Conservation (phyloP, 2,113 vertebrate genomes). For the Bufo gargarizans region DNA sequence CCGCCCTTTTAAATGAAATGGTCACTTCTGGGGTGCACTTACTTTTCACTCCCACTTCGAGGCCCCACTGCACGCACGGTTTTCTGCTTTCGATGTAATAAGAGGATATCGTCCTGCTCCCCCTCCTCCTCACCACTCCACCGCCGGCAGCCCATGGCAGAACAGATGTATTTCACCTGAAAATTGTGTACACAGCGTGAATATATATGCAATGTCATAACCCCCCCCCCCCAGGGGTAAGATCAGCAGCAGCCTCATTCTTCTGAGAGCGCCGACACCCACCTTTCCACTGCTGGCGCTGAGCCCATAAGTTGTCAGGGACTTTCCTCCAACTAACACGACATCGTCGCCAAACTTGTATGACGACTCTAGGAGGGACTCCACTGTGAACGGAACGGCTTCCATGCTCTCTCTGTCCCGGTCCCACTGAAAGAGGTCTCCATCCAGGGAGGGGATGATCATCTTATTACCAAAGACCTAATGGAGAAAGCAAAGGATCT, state of each 20-base stretch:
- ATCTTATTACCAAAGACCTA: conserved; percentile 97
- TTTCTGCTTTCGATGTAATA: conserved; percentile 94
- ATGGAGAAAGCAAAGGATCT: background rate
- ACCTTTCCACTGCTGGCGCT: conserved; percentile 94
- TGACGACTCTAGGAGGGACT: conserved; percentile 95
- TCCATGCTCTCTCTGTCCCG: conserved; percentile 95
- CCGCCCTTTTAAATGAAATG: too few species aligned
- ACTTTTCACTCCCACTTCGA: conserved; percentile 94
- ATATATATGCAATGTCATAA: background rate
- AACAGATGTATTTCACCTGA: conserved; percentile 95
- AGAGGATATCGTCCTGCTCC: conserved; percentile 85
- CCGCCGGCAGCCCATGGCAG: conserved; percentile 87
- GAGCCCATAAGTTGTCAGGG: conserved; percentile 91
- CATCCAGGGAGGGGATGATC: conserved; percentile 97
- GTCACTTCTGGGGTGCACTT: conserved; percentile 61
- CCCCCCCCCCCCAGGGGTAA: background rate
- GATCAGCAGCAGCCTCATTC: background rate
- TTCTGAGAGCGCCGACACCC: background rate
- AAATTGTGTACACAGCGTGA: background rate
- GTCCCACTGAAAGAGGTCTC: conserved; percentile 97
- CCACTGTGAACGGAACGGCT: conserved; percentile 94
- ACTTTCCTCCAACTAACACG: conserved; percentile 94
- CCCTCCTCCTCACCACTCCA: conserved; percentile 85
- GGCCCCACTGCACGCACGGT: conserved; percentile 93
- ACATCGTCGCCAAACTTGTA: conserved; percentile 94